These are phyloP conservation scores for Hyperoplus immaculatus DNA, from an alignment of 2,797 vertebrate genomes.

Conservation along the genomic window DNA sequence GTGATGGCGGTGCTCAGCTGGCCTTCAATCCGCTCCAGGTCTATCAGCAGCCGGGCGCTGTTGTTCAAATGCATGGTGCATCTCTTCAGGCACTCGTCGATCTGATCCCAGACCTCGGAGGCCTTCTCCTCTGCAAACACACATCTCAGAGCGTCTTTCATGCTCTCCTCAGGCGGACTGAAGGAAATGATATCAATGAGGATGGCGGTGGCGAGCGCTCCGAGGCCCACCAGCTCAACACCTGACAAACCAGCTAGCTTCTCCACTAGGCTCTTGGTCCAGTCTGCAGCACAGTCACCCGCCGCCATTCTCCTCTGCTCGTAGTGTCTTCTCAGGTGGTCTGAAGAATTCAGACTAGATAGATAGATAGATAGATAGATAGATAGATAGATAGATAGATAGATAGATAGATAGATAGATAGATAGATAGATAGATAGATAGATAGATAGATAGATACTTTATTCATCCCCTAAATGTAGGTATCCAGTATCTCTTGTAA, in stretches of 20 bases:
- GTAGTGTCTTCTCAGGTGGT: not conserved
- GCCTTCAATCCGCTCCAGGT: not conserved
- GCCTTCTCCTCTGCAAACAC: conserved; percentile 26
- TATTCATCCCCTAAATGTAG: too few relatives aligned
- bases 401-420: too few relatives aligned
- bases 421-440: too few relatives aligned
- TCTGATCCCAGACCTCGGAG: conserved; percentile 13
- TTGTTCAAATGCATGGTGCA: not conserved
- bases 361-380: not conserved
- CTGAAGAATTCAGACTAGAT: conserved; percentile 1
- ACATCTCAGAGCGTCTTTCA: not conserved
- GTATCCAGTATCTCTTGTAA: too few relatives aligned
- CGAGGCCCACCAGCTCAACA: not conserved
- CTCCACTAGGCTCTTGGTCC: not conserved
- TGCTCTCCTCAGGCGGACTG: conserved; percentile 6
- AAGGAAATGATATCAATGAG: not conserved
- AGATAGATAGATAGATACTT: too few relatives aligned
- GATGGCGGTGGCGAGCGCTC: not conserved
- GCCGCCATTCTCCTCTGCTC: not conserved
- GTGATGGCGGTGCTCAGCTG: conserved; percentile 16
- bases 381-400: too few relatives aligned
- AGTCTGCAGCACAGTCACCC: not conserved
- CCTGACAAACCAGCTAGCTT: not conserved
- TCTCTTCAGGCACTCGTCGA: conserved; percentile 17
- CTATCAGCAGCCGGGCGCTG: not conserved